These are phyloP conservation scores for Ptychobarbus kaznakovi DNA, from an alignment of 2,797 vertebrate species.

Conservation along the genomic window DNA sequence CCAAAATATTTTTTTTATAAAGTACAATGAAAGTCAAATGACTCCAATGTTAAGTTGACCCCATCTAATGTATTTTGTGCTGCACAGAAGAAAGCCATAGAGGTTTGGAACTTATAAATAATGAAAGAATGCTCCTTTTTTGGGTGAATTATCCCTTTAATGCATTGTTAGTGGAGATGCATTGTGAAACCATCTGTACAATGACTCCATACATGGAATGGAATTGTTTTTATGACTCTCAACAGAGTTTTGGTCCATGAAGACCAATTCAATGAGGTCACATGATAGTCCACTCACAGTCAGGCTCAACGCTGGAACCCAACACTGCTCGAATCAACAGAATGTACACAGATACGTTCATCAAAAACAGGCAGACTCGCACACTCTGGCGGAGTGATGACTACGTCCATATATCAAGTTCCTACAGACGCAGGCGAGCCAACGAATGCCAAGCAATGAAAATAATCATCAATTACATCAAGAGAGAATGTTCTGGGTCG, in stretches of 20 bases:
- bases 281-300: constrained; percentile 19
- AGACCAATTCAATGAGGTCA: constrained; percentile 34
- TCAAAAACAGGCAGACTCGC: constrained; percentile 23
- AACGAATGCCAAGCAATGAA: constrained; percentile 32
- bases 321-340: constrained; percentile 30
- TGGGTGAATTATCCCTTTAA: background rate
- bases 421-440: background rate
- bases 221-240: constrained; percentile 25
- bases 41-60: background rate
- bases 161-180: constrained; percentile 8
- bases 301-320: constrained; percentile 45
- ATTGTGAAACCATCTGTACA: constrained; percentile 5
- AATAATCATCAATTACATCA: constrained; percentile 40
- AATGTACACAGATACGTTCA: constrained; percentile 13
- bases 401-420: constrained; percentile 11
- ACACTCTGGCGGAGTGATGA: background rate
- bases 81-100: background rate
- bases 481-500: constrained; percentile 31
- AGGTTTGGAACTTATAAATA: constrained; percentile 13
- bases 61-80: background rate
- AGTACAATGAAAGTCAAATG: background rate
- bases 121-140: background rate
- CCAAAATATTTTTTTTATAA: background rate
- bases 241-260: constrained; percentile 1
- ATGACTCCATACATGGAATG: constrained; percentile 19